Percentiles rank a stretch among this genome's conserved stretches.
Conservation (phyloP, 2,888 invertebrate genomes). For the Stegophylla sp. region DNA sequence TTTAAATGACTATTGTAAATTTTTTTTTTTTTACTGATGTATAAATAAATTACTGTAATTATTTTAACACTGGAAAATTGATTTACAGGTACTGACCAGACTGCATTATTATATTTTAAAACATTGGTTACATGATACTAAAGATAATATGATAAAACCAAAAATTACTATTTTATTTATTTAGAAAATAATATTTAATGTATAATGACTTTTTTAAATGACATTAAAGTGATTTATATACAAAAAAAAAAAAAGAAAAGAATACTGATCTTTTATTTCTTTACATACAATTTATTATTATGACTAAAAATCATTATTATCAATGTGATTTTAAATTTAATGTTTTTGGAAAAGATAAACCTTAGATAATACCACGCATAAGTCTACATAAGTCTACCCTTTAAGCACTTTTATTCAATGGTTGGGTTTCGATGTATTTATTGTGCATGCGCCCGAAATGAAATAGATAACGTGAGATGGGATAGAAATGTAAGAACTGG, state of each 20-base stretch:
- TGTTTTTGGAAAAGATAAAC: too few relatives aligned
- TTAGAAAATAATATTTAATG: slow-evolving; percentile 6
- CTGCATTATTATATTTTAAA: slow-evolving; percentile 24
- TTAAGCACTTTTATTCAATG: too few relatives aligned
- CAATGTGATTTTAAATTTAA: too few relatives aligned
- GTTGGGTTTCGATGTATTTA: too few relatives aligned
- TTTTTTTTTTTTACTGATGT: background rate
- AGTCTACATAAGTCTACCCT: too few relatives aligned
- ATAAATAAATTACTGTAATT: background rate
- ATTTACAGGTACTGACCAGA: slow-evolving; percentile 41
- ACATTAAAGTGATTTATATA: slow-evolving; percentile 46
- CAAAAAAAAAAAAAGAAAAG: background rate
- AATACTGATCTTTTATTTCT: background rate
- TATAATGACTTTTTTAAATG: slow-evolving; percentile 25
- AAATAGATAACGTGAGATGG: too few relatives aligned
- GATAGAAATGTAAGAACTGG: too few relatives aligned
- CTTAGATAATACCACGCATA: too few relatives aligned
- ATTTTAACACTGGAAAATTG: slow-evolving; percentile 18
- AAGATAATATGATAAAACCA: background rate
- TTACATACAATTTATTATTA: too few relatives aligned
- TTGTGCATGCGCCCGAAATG: too few relatives aligned
- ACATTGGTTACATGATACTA: slow-evolving; percentile 15
- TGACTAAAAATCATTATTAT: too few relatives aligned
- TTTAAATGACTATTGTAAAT: background rate
- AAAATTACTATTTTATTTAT: slow-evolving; percentile 41